These are phyloP conservation scores for Cosmia pyralina DNA, from an alignment of 2,888 invertebrate species.

Conservation along the genomic window DNA sequence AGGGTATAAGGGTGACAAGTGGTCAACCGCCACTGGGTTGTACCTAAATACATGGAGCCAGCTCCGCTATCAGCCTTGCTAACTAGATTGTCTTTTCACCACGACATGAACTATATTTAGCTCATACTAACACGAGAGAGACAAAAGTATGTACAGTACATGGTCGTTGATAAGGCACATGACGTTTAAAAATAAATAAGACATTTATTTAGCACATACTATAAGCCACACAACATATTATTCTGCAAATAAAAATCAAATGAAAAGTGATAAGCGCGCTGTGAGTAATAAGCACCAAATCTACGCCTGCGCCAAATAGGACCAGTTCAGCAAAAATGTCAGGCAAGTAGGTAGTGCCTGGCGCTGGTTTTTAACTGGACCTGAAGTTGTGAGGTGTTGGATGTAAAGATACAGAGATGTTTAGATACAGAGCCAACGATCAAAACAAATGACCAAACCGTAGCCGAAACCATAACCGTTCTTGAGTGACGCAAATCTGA, in stretches of 20 bases:
- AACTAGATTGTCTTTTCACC: conserved; percentile 19
- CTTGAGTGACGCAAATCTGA: no score
- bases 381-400: no score
- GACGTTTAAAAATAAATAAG: not conserved
- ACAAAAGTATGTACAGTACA: not conserved
- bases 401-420: no score
- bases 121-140: not conserved
- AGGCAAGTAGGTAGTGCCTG: not conserved
- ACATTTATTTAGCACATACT: not conserved
- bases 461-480: no score
- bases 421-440: no score
- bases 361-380: not conserved
- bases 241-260: not conserved
- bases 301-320: not conserved
- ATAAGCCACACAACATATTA: not conserved
- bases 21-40: not conserved
- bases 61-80: not conserved
- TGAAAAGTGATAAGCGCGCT: no score
- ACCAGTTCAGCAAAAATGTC: not conserved
- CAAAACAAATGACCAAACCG: no score
- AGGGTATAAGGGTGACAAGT: not conserved
- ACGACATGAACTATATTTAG: not conserved
- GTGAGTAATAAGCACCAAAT: no score
- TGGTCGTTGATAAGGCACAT: not conserved
- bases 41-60: conserved; percentile 1